Conservation (phyloP, 1,140 invertebrate genomes). For the Anadara kagoshimensis region DNA sequence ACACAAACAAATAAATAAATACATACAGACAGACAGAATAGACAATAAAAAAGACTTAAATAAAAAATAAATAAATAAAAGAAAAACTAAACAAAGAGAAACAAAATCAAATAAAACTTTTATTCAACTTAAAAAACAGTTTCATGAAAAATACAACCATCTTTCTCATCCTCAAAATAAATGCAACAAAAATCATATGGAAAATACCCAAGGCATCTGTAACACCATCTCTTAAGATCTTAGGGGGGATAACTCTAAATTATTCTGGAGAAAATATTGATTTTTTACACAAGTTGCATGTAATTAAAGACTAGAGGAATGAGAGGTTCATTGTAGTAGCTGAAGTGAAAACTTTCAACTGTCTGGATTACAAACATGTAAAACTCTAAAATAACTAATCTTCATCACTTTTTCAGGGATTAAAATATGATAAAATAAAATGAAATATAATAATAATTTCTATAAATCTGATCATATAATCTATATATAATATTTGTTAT, state of each 20-base stretch:
- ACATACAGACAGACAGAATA: no score
- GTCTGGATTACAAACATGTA: no score
- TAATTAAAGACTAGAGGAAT: conserved; percentile 12
- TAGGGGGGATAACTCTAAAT: conserved; percentile 48
- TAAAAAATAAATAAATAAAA: conserved; percentile 3
- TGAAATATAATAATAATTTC: no score
- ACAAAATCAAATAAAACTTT: conserved; percentile 16
- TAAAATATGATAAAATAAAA: no score
- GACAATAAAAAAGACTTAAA: background rate
- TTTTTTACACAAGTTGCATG: conserved; percentile 22
- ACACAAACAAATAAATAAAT: no score
- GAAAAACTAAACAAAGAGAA: conserved; percentile 17
- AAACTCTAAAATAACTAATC: no score
- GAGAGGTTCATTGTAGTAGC: background rate
- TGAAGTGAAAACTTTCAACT: no score
- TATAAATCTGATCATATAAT: no score
- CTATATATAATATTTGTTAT: no score
- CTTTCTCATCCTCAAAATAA: conserved; percentile 24
- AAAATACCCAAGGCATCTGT: background rate
- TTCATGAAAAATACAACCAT: conserved; percentile 16
- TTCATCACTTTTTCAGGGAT: no score
- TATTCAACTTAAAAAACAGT: conserved; percentile 23
- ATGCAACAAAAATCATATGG: conserved; percentile 12
- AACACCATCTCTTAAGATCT: conserved; percentile 1
- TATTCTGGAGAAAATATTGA: conserved; percentile 40